These are phyloP conservation scores for Micrasema minimum DNA, from an alignment of 1,140 invertebrate genomes.

Conservation along the genomic window DNA sequence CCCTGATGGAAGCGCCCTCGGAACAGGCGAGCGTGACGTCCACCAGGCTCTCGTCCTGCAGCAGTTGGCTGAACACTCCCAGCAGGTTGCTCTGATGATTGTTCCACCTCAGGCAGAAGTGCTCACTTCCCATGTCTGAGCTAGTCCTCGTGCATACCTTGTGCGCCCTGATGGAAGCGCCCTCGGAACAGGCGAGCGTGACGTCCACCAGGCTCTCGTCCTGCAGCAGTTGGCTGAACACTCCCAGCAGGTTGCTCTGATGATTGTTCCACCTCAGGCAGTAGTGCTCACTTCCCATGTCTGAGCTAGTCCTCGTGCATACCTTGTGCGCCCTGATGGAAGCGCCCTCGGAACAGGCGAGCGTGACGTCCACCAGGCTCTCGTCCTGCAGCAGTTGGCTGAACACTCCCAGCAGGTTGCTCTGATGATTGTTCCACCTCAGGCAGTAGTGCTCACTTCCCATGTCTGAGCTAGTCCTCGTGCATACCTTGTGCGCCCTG, in stretches of 20 bases:
- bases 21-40: too few relatives aligned
- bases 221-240: slow-evolving; percentile 93
- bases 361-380: slow-evolving; percentile 94
- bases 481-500: too few relatives aligned
- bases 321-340: slow-evolving; percentile 93
- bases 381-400: slow-evolving; percentile 93
- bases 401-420: slow-evolving; percentile 93
- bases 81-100: slow-evolving; percentile 96
- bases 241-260: slow-evolving; percentile 94
- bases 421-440: slow-evolving; percentile 96
- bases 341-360: slow-evolving; percentile 92
- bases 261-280: slow-evolving; percentile 96
- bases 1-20: too few relatives aligned
- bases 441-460: slow-evolving; percentile 96
- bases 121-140: slow-evolving; percentile 96
- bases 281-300: slow-evolving; percentile 96
- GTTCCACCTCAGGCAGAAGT: slow-evolving; percentile 95
- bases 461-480: slow-evolving; percentile 91
- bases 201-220: slow-evolving; percentile 95
- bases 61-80: slow-evolving; percentile 93
- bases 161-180: slow-evolving; percentile 92
- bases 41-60: slow-evolving; percentile 93
- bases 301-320: slow-evolving; percentile 83
- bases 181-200: slow-evolving; percentile 93
- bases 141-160: too few relatives aligned